Evolutionary conservation across 2,797 vertebrate genomes (phyloP).

Genomic region (Mionectes olivaceus): DNA sequence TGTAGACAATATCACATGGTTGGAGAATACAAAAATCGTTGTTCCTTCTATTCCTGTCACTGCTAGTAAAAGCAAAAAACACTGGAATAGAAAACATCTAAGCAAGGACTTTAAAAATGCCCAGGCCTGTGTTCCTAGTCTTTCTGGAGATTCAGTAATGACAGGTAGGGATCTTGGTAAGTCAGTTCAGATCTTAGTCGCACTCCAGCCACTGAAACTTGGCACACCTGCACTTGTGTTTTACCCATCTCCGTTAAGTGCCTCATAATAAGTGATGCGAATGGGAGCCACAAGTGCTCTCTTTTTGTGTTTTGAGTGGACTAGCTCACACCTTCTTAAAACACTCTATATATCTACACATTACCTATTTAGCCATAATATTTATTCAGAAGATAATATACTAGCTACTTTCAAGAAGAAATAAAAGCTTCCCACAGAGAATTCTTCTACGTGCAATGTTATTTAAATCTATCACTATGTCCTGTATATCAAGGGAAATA

Average conservation of each 20-base stretch:
- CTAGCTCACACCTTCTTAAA: background rate
- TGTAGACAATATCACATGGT: background rate
- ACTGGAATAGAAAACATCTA: background rate
- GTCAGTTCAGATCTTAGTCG: background rate
- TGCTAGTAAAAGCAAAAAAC: background rate
- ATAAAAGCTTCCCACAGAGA: background rate
- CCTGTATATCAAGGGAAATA: slow-evolving; percentile 16
- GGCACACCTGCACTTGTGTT: background rate
- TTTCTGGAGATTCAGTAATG: background rate
- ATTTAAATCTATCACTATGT: background rate
- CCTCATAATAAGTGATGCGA: background rate
- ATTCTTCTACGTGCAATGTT: background rate
- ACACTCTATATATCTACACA: background rate
- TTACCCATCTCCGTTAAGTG: background rate
- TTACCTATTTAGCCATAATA: background rate
- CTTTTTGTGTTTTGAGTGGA: background rate
- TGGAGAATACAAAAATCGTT: background rate
- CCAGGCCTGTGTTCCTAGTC: background rate
- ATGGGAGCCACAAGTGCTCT: background rate
- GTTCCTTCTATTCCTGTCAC: background rate
- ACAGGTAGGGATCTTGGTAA: background rate
- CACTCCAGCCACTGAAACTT: background rate
- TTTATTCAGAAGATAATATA: background rate
- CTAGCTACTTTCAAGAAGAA: background rate
- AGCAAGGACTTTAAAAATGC: background rate